Evolutionary conservation across 2,888 invertebrate genomes (phyloP).

Genomic region (Altica lythri): DNA sequence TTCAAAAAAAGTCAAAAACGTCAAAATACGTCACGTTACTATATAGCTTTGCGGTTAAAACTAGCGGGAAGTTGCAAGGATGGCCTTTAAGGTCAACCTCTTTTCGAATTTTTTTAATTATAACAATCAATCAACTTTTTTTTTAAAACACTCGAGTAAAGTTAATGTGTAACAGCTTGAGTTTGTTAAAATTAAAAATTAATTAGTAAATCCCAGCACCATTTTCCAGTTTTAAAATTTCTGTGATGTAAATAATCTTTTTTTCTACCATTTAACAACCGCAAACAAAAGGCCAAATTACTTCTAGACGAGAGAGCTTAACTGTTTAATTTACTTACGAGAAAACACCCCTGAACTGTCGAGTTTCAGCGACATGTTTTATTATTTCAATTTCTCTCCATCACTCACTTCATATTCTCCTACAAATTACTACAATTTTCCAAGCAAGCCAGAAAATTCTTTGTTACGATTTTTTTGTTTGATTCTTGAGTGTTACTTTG

Average conservation of each 20-base stretch:
- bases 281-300: slow-evolving; percentile 13
- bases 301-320: slow-evolving; percentile 8
- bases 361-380: slow-evolving; percentile 18
- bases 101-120: too few relatives aligned
- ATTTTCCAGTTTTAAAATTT: not conserved
- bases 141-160: too few relatives aligned
- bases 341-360: slow-evolving; percentile 13
- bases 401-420: slow-evolving; percentile 16
- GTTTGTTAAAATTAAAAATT: too few relatives aligned
- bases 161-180: too few relatives aligned
- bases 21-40: too few relatives aligned
- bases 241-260: not conserved
- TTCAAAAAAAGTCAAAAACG: too few relatives aligned
- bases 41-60: too few relatives aligned
- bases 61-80: too few relatives aligned
- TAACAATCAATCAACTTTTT: too few relatives aligned
- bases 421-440: slow-evolving; percentile 16
- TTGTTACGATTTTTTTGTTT: slow-evolving; percentile 1
- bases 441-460: slow-evolving; percentile 7
- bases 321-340: slow-evolving; percentile 19
- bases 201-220: too few relatives aligned
- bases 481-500: slow-evolving; percentile 1
- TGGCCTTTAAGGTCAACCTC: too few relatives aligned
- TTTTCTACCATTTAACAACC: slow-evolving; percentile 8
- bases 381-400: slow-evolving; percentile 22